A percentile compares a stretch with the other conserved stretches of the same genome.
Evolutionary conservation across 2,888 invertebrate genomes (phyloP).

Genomic region (Himalopsyche anomala): DNA sequence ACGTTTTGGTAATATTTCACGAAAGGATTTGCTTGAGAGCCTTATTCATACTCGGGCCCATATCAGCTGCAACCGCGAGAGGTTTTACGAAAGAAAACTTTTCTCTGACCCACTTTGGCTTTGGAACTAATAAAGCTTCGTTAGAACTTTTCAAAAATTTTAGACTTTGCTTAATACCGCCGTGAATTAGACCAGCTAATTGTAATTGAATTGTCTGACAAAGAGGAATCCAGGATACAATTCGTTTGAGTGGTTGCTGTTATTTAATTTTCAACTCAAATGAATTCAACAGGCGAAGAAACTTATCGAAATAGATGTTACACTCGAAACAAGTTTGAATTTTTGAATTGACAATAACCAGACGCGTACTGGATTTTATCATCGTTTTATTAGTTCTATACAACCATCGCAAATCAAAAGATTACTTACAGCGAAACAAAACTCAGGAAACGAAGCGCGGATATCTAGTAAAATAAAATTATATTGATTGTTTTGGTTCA

Average conservation of each 20-base stretch:
- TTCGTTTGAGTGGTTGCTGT: background rate
- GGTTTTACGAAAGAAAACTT: background rate
- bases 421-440: no score
- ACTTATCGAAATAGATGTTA: background rate
- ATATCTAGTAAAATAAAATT: no score
- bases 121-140: slow-evolving; percentile 7
- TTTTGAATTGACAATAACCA: background rate
- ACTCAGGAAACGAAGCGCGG: no score
- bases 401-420: no score
- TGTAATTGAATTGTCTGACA: slow-evolving; percentile 4
- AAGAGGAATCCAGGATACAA: background rate
- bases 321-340: background rate
- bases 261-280: background rate
- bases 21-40: background rate
- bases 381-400: no score
- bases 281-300: background rate
- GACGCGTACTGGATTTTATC: background rate
- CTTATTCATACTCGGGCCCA: slow-evolving; percentile 12
- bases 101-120: background rate
- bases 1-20: slow-evolving; percentile 26
- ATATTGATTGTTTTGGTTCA: no score
- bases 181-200: background rate
- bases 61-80: slow-evolving; percentile 2
- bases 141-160: background rate
- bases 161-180: background rate